Evolutionary conservation across 1,140 invertebrate species (phyloP).

Genomic region (Ceratina australensis): DNA sequence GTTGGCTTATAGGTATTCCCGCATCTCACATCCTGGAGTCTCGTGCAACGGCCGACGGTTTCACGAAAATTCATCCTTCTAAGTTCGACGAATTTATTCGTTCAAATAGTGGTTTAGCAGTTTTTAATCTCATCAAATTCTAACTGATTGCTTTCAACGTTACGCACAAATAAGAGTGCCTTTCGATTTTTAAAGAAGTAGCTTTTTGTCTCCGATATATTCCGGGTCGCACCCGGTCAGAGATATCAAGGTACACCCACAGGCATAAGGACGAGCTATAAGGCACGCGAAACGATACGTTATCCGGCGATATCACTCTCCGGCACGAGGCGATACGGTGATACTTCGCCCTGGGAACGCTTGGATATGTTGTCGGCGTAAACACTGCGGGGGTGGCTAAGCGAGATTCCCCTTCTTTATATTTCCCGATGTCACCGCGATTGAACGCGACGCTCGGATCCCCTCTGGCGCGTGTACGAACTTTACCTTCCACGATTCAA

Average conservation of each 20-base stretch:
- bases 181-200: background rate
- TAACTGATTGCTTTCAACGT: too few relatives aligned
- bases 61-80: background rate
- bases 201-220: constrained; percentile 24
- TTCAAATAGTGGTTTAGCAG: too few relatives aligned
- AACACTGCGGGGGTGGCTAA: constrained; percentile 52
- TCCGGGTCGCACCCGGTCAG: constrained; percentile 12
- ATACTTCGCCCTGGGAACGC: constrained; percentile 48
- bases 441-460: background rate
- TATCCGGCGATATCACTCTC: constrained; percentile 68
- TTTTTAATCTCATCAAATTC: too few relatives aligned
- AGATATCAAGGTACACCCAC: constrained; percentile 56
- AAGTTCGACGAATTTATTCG: background rate
- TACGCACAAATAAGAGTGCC: background rate
- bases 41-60: background rate
- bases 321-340: constrained; percentile 50
- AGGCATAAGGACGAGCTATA: constrained; percentile 60
- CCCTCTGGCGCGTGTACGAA: too few relatives aligned
- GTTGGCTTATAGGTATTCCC: constrained; percentile 43
- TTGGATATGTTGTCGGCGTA: constrained; percentile 51
- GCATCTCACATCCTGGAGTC: constrained; percentile 31
- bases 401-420: constrained; percentile 10
- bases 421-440: constrained; percentile 17
- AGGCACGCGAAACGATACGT: constrained; percentile 72
- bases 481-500: constrained; percentile 21